Evolutionary conservation across 2,888 invertebrate species (phyloP), one percentile per base, ranked within the genome.

Genomic region (Plagiodera versicolora): DNA sequence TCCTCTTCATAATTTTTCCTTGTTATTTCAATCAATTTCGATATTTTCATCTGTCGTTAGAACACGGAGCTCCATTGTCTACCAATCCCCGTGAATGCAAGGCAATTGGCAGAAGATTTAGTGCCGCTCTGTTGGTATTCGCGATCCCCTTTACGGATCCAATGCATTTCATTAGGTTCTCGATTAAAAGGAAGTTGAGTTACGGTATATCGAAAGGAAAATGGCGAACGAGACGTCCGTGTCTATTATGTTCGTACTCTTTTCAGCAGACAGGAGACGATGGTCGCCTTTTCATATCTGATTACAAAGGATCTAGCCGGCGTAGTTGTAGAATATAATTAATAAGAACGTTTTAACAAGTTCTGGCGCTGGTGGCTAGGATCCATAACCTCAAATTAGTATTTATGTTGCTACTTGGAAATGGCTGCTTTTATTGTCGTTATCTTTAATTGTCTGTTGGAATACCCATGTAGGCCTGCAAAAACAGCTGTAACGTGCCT

Each of bases 81-180:
- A 11, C 32, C 39, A 3, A 4, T 14, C 14, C 14, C 14, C 14
- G 39, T 14, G 39, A 39, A 39, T 14, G 14, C 39, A 14, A 6
- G 14, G 39, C 39, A 14, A 39, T 39, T 39, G 39, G 39, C 39
- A 3, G 2, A 39, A 39, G 39, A 39, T 39, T 39, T 39, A 39
- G 14, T 39, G 39, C 39, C 11, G 39, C 39, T 39, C 39, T 14
- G 39, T 39, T 14, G 39, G 39, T 39, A 14, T 39, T 39, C 39
- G n/a, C n/a, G 39, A 39, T 39, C 39, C 39, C 6, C n/a, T 39
- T 39, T 14, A 39, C 39, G 39, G 39, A 39, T 39, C 39, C 39
- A 39, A 39, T 39, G 39, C 39, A 39, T 39, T 39, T 39, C 39
- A 39, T 39, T 39, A 39, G 39, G 39, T 39, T 39, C 39, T 39